These are phyloP conservation scores for Rousettus leschenaultii DNA, from an alignment of 2,113 vertebrate genomes.

Conservation along the genomic window DNA sequence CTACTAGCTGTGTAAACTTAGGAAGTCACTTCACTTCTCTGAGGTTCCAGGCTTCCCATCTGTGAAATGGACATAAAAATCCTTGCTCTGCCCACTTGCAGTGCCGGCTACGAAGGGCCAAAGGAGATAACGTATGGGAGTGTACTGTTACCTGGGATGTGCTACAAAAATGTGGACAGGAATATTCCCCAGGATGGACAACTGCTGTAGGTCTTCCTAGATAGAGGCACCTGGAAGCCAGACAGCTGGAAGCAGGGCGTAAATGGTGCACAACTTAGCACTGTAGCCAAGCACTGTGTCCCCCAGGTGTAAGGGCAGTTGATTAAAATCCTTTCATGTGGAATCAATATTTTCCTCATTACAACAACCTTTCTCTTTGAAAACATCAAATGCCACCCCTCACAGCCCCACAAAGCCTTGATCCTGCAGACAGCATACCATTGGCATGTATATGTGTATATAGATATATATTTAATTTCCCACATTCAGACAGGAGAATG, in stretches of 20 bases:
- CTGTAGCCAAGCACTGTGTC: slow-evolving; percentile 76
- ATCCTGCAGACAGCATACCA: slow-evolving; percentile 28
- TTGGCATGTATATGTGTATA: background rate
- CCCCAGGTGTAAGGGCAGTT: slow-evolving; percentile 80
- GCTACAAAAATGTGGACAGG: background rate
- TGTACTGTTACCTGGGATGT: background rate
- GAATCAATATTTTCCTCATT: slow-evolving; percentile 88
- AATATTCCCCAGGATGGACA: background rate
- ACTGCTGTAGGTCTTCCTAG: background rate
- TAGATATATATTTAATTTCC: slow-evolving; percentile 2
- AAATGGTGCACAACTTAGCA: slow-evolving; percentile 84
- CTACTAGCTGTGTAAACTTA: background rate
- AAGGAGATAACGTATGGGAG: background rate
- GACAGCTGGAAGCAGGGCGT: background rate
- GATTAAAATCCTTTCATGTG: slow-evolving; percentile 89
- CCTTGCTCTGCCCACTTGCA: background rate
- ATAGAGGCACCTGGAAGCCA: background rate
- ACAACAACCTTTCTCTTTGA: slow-evolving; percentile 79
- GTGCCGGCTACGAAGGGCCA: background rate
- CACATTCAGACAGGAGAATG: slow-evolving; percentile 12
- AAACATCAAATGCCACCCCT: slow-evolving; percentile 66
- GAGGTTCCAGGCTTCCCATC: background rate
- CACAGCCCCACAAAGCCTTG: slow-evolving; percentile 1
- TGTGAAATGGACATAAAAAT: slow-evolving; percentile 6
- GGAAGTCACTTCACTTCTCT: background rate